Evolutionary conservation across 2,888 invertebrate species (phyloP).

Genomic region (Drosophila borborema): DNA sequence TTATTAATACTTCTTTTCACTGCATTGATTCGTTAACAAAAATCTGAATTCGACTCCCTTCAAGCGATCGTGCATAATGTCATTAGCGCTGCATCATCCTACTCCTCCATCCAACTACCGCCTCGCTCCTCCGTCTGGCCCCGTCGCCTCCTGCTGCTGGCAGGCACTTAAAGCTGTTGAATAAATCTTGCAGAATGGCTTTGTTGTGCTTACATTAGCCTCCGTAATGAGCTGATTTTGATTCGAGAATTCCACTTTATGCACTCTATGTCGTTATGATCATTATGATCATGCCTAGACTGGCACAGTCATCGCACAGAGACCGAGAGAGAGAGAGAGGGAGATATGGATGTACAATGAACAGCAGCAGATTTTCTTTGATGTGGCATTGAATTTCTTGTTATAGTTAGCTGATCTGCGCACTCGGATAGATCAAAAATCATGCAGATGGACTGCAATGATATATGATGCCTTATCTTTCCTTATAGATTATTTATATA

Average conservation of each 20-base stretch:
- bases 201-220: conserved; percentile 83
- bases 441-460: conserved; percentile 1
- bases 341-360: not conserved
- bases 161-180: conserved; percentile 66
- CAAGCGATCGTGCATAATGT: conserved; percentile 68
- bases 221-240: conserved; percentile 80
- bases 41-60: conserved; percentile 43
- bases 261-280: conserved; percentile 60
- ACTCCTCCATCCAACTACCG: conserved; percentile 6
- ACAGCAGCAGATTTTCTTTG: conserved; percentile 28
- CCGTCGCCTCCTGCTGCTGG: not conserved
- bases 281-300: conserved; percentile 50
- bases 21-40: conserved; percentile 63
- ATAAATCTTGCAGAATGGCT: conserved; percentile 77
- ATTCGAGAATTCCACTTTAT: conserved; percentile 75
- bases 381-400: conserved; percentile 8
- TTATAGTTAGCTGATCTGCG: conserved; percentile 21
- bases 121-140: too few species aligned
- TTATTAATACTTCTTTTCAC: conserved; percentile 73
- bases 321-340: not conserved
- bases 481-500: not conserved
- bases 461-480: conserved; percentile 8
- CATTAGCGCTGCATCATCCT: conserved; percentile 80
- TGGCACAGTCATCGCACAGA: conserved; percentile 49
- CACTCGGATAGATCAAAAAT: conserved; percentile 5